Conservation (phyloP, 2,888 invertebrate genomes). For the Ypsolopha scabrella region DNA sequence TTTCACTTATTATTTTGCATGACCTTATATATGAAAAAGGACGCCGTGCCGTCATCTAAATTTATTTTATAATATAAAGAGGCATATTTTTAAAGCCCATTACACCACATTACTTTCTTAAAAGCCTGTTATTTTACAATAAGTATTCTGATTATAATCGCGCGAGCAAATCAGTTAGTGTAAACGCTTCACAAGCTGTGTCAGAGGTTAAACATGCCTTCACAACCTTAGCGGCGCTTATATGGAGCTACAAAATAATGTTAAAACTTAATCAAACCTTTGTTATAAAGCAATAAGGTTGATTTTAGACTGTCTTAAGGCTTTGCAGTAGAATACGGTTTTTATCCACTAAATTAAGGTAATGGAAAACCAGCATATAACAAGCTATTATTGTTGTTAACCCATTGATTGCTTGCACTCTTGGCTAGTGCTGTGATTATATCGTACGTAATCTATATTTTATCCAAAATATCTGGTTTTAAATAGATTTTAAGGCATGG, state of each 20-base stretch:
- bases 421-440: constrained; percentile 10
- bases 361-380: constrained; percentile 34
- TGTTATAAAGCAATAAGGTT: too few species aligned
- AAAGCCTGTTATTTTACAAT: constrained; percentile 1
- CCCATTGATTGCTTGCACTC: constrained; percentile 31
- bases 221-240: constrained; percentile 19
- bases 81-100: too few species aligned
- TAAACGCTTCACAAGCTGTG: constrained; percentile 13
- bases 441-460: too few species aligned
- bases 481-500: too few species aligned
- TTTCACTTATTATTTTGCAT: too few species aligned
- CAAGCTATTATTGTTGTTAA: constrained; percentile 11
- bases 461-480: too few species aligned
- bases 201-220: constrained; percentile 45
- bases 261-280: too few species aligned
- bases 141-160: background rate
- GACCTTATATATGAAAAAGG: too few species aligned
- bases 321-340: constrained; percentile 9
- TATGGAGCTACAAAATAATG: too few species aligned
- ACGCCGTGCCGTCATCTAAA: too few species aligned
- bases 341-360: constrained; percentile 50
- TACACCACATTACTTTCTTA: background rate
- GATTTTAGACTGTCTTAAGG: too few species aligned
- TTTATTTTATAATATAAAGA: too few species aligned
- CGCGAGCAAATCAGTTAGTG: constrained; percentile 1